These are phyloP conservation scores for Sebastolobus alascanus DNA, from an alignment of 2,797 vertebrate genomes.

Conservation along the genomic window DNA sequence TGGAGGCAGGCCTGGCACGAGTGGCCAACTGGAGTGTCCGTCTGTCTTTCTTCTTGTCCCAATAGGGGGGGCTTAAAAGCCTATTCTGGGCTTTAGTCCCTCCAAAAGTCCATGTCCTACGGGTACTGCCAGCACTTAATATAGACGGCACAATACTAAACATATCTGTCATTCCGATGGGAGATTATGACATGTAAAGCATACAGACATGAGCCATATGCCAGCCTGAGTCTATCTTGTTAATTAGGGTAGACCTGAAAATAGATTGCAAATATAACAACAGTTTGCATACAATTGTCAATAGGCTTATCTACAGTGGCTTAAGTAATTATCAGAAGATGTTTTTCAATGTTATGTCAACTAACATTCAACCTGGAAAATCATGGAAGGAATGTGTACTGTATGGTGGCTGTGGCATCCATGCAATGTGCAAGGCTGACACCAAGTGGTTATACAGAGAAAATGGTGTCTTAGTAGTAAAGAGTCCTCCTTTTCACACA, in stretches of 20 bases:
- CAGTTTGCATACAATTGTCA: slow-evolving; percentile 8
- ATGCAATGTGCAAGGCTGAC: slow-evolving; percentile 74
- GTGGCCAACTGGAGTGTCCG: slow-evolving; percentile 67
- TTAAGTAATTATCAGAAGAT: slow-evolving; percentile 38
- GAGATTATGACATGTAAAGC: slow-evolving; percentile 38
- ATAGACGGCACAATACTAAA: slow-evolving; percentile 60
- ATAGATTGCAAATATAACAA: slow-evolving; percentile 27
- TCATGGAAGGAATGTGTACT: neutral
- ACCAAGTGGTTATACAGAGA: slow-evolving; percentile 73
- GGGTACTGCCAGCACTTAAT: slow-evolving; percentile 53
- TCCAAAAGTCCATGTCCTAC: slow-evolving; percentile 54
- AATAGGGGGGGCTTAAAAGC: slow-evolving; percentile 43
- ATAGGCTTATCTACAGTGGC: slow-evolving; percentile 2
- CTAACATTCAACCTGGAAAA: slow-evolving; percentile 10
- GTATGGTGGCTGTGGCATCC: neutral
- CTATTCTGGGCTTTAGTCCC: slow-evolving; percentile 59
- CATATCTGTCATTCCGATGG: slow-evolving; percentile 40
- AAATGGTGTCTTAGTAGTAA: neutral
- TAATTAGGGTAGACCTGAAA: slow-evolving; percentile 40
- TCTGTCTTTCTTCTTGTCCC: slow-evolving; percentile 62
- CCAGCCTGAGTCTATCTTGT: slow-evolving; percentile 4
- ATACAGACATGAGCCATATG: slow-evolving; percentile 13
- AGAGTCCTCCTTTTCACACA: neutral
- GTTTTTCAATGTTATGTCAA: slow-evolving; percentile 24
- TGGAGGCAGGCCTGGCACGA: slow-evolving; percentile 60